Conservation (phyloP, 2,888 invertebrate species). For the Aricia artaxerxes region DNA sequence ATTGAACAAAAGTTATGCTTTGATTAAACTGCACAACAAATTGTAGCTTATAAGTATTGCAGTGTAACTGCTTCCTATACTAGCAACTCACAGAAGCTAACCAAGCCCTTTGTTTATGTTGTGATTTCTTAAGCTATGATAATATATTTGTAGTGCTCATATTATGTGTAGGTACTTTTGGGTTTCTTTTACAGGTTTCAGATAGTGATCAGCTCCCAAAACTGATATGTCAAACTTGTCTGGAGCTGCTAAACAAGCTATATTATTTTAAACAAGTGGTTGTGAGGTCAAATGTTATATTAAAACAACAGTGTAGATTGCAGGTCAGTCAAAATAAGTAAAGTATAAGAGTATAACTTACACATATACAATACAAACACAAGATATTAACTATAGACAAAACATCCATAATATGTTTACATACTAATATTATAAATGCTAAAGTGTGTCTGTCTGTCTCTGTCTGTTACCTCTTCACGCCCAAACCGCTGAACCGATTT, state of each 20-base stretch:
- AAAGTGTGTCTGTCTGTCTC: no score
- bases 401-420: no score
- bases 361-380: background rate
- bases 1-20: background rate
- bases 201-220: constrained; percentile 64
- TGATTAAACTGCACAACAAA: no score
- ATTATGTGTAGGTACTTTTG: background rate
- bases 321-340: constrained; percentile 42
- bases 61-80: no score
- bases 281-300: constrained; percentile 64
- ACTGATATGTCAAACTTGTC: constrained; percentile 69
- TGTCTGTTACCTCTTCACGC: no score
- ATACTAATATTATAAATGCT: no score
- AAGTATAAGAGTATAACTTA: background rate
- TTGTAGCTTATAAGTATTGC: no score
- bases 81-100: no score
- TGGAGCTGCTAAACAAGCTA: constrained; percentile 65
- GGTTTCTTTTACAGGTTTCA: constrained; percentile 54
- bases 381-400: background rate
- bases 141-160: no score
- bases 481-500: no score
- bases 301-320: constrained; percentile 59
- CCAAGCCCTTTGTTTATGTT: no score
- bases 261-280: constrained; percentile 74
- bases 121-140: no score